These are phyloP conservation scores for Ophion obscuratus DNA, from an alignment of 2,888 invertebrate species.

Conservation along the genomic window DNA sequence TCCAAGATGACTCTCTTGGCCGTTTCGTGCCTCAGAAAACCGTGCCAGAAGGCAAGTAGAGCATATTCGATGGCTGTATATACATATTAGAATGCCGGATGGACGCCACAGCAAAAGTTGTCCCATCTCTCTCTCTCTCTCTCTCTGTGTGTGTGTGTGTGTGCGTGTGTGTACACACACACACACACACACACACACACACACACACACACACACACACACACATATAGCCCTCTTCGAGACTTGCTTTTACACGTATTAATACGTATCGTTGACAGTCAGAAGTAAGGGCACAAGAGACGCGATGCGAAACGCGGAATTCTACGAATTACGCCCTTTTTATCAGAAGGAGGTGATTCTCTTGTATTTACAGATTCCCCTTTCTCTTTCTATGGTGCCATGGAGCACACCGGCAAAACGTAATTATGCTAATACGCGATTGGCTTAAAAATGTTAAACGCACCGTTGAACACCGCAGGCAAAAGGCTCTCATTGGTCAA, in stretches of 20 bases:
- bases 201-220: no score
- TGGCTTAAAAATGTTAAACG: slow-evolving; percentile 82
- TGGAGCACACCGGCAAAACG: slow-evolving; percentile 74
- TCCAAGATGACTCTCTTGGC: slow-evolving; percentile 45
- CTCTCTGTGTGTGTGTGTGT: background rate
- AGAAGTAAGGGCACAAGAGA: background rate
- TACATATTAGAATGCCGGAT: slow-evolving; percentile 41
- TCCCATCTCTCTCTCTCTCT: slow-evolving; percentile 12
- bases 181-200: no score
- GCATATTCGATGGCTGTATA: slow-evolving; percentile 35
- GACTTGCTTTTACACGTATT: slow-evolving; percentile 11
- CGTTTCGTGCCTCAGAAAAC: slow-evolving; percentile 58
- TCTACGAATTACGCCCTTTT: slow-evolving; percentile 9
- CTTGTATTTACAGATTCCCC: background rate
- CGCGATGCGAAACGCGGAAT: background rate
- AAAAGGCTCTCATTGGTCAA: slow-evolving; percentile 74
- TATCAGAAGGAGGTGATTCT: background rate
- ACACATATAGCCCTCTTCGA: background rate
- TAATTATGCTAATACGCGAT: slow-evolving; percentile 84
- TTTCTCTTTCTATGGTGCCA: slow-evolving; percentile 32
- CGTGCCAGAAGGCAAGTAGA: slow-evolving; percentile 58
- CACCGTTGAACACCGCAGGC: slow-evolving; percentile 80
- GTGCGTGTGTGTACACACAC: no score
- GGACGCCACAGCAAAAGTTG: slow-evolving; percentile 47
- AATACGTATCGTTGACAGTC: background rate